Percentiles rank a stretch among this genome's conserved stretches.
Conservation (phyloP, 53 echinoderm and acorn worm species). For the Antedon mediterranea region DNA sequence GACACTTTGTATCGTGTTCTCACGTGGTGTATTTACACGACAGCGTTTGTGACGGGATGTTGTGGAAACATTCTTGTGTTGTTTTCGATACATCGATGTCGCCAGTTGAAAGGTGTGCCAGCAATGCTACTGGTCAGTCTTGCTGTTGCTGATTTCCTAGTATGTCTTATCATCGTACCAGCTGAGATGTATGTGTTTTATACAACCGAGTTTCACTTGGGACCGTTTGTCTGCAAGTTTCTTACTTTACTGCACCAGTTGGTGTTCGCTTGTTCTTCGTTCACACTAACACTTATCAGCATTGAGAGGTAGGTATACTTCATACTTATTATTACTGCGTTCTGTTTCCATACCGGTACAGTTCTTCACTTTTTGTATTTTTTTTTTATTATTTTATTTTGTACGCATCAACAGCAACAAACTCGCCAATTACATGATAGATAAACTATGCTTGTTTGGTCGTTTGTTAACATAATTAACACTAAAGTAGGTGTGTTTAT, state of each 20-base stretch:
- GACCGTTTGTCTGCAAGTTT: conserved; percentile 30
- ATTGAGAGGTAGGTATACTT: conserved; percentile 46
- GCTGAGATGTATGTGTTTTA: conserved; percentile 18
- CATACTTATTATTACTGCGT: not conserved
- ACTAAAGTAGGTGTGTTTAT: too few species aligned
- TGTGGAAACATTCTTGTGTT: conserved; percentile 58
- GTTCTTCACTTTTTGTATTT: too few species aligned
- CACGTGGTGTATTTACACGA: conserved; percentile 22
- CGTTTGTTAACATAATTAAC: too few species aligned
- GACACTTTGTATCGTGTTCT: conserved; percentile 5
- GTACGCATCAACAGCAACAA: too few species aligned
- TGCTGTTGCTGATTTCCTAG: conserved; percentile 49
- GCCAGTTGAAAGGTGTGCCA: conserved; percentile 52
- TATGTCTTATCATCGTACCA: conserved; percentile 38
- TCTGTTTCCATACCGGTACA: too few species aligned
- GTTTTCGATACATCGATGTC: conserved; percentile 43
- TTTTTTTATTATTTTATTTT: too few species aligned
- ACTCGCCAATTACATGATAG: too few species aligned
- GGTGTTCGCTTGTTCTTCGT: conserved; percentile 47
- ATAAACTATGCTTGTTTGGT: too few species aligned
- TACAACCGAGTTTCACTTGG: conserved; percentile 26
- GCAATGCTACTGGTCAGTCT: conserved; percentile 46
- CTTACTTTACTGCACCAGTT: conserved; percentile 23
- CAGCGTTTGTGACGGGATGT: conserved; percentile 33
- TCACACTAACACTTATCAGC: conserved; percentile 48